phyloP scores from a whole-genome alignment of 2,113 vertebrate species.

The Gambusia affinis region DNA sequence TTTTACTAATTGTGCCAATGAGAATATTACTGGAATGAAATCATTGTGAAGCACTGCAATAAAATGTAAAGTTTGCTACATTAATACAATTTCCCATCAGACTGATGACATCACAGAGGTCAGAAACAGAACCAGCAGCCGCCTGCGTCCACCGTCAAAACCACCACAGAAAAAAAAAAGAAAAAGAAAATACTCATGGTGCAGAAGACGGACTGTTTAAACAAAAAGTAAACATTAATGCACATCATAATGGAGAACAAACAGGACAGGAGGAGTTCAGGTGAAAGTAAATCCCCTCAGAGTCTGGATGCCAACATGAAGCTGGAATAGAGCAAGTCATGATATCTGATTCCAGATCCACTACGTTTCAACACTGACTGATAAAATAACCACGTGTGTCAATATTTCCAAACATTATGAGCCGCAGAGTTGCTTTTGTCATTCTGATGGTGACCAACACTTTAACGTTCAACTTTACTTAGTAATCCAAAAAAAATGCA shows the following conservation, averaged over 20 bases:
- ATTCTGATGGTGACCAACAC: background rate
- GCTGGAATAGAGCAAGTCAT: background rate
- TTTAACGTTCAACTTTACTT: background rate
- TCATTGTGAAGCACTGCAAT: slow-evolving; percentile 64
- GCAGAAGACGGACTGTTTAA: slow-evolving; percentile 2
- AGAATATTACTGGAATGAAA: slow-evolving; percentile 35
- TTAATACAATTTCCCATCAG: slow-evolving; percentile 54
- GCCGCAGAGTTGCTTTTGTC: background rate
- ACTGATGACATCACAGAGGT: slow-evolving; percentile 40
- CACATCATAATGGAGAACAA: slow-evolving; percentile 7
- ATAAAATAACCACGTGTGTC: background rate
- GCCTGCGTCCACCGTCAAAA: slow-evolving; percentile 37
- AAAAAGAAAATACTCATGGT: background rate
- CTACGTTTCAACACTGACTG: too few species aligned
- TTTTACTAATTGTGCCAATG: slow-evolving; percentile 27
- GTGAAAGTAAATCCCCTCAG: slow-evolving; percentile 3
- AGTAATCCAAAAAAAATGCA: background rate
- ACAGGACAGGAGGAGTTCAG: background rate
- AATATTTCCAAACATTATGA: background rate
- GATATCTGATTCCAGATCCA: too few species aligned
- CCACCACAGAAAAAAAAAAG: background rate
- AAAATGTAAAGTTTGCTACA: slow-evolving; percentile 51
- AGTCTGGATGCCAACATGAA: slow-evolving; percentile 23
- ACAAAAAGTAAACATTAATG: slow-evolving; percentile 25
- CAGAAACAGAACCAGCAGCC: slow-evolving; percentile 42